Base-by-base conservation (phyloP, 1,140 invertebrate genomes). In the Trichomalopsis sarcophagae region DNA sequence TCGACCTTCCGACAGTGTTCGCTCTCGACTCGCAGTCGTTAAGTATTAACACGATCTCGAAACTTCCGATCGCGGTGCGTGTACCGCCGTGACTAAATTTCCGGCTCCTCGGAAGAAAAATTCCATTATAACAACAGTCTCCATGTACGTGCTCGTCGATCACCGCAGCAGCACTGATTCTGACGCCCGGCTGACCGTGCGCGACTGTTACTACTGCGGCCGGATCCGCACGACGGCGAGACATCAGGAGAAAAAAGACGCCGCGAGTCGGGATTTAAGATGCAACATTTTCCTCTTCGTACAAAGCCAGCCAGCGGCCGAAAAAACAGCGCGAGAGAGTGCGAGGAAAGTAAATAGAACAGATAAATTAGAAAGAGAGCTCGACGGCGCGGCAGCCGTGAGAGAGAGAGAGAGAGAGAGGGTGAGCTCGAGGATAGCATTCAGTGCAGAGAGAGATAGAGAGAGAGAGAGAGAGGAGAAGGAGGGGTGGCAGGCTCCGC, bases 341-440 rank as follows among this genome's bases (percentile, higher is more conserved):
- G 81, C 6, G 62, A 84, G 71, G n/a, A 80, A 77, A 62, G 80
- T 82, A 81, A 82, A 84, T 78, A 79, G 66, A 84, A 84, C 6
- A 81, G 76, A 81, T 73, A 81, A 75, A 84, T 84, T 84, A 84
- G n/a, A 84, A 33, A 62, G 69, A 81, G 84, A 81, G 33, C 68
- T 71, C 66, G 21, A 17, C n/a, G n/a, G 66, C 66, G 21, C n/a
- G 87, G 68, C 62, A 55, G 77, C 33, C 81, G 84, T 82, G 74
- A 55, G 66, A 80, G 73, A 82, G 85, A 84, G 71, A 55, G 82
- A 47, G 80, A 1, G 44, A 44, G 55, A 71, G 84, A 17, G 77
- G 87, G 87, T 86, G 87, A 88, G 88, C 33, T 36, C 89, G 90
- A 89, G 91, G 21, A 17, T 7, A 91, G 90, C 92, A 93, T 93